phyloP scores from a whole-genome alignment of 2,888 invertebrate genomes.

The Drosophila sordidapex region DNA sequence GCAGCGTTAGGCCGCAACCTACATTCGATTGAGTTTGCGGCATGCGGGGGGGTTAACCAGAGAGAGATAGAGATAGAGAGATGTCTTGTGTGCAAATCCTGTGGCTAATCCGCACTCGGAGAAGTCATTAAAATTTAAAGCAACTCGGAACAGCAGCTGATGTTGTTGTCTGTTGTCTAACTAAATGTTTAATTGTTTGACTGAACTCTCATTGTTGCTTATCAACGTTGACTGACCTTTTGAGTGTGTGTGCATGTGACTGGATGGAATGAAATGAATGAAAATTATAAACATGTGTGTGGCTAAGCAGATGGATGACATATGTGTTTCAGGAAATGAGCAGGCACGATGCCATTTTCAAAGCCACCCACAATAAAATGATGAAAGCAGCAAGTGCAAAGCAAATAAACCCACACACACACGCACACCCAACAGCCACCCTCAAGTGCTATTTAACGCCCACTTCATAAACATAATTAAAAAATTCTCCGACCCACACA shows the following conservation, averaged over 20 bases:
- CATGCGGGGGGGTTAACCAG: not conserved
- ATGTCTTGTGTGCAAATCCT: slow-evolving; percentile 25
- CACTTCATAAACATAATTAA: slow-evolving; percentile 69
- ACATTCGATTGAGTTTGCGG: slow-evolving; percentile 50
- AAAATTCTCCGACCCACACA: slow-evolving; percentile 38
- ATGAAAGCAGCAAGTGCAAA: slow-evolving; percentile 35
- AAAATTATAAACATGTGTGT: slow-evolving; percentile 20
- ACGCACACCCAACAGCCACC: slow-evolving; percentile 9
- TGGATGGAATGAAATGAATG: not conserved
- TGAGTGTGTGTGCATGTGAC: not conserved
- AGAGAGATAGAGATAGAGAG: not conserved
- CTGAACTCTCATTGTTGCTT: slow-evolving; percentile 13
- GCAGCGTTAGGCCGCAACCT: slow-evolving; percentile 67
- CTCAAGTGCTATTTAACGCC: slow-evolving; percentile 40
- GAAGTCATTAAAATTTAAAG: slow-evolving; percentile 73
- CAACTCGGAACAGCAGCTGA: slow-evolving; percentile 41
- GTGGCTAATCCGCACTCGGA: slow-evolving; percentile 65
- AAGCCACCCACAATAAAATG: slow-evolving; percentile 33
- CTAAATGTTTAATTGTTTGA: slow-evolving; percentile 53
- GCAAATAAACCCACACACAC: slow-evolving; percentile 28
- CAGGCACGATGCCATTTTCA: slow-evolving; percentile 14
- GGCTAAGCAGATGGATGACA: slow-evolving; percentile 21
- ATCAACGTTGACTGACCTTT: slow-evolving; percentile 28
- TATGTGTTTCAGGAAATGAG: slow-evolving; percentile 43
- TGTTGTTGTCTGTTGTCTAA: slow-evolving; percentile 13